These are phyloP conservation scores for Rhimphoctona megacephalus DNA, from an alignment of 2,888 invertebrate species.

Conservation along the genomic window DNA sequence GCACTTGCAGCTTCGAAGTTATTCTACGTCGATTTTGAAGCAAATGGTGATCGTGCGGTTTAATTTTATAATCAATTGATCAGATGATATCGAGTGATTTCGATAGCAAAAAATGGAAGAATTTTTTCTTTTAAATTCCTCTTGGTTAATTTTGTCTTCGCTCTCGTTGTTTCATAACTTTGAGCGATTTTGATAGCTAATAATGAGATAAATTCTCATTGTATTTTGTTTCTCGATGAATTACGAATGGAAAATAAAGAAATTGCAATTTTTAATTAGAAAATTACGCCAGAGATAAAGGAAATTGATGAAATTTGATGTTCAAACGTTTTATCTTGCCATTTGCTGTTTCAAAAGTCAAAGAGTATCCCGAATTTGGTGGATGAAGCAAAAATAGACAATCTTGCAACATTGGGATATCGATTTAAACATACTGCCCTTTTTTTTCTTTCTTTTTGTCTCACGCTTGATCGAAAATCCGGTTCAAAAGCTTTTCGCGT, in stretches of 20 bases:
- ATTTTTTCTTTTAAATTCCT: neutral
- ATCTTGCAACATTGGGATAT: neutral
- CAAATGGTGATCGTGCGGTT: neutral
- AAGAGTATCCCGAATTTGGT: neutral
- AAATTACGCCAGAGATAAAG: neutral
- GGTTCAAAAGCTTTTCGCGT: slow-evolving; percentile 55
- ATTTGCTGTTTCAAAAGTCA: neutral
- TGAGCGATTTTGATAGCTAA: neutral
- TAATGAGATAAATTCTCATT: neutral
- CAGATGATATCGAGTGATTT: neutral
- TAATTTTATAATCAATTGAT: neutral
- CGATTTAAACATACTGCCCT: neutral
- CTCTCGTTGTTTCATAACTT: neutral
- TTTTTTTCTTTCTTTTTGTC: slow-evolving; percentile 4
- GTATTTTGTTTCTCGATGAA: neutral
- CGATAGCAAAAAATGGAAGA: neutral
- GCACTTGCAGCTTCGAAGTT: neutral
- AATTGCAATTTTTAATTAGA: neutral
- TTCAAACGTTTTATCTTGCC: neutral
- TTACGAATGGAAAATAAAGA: neutral
- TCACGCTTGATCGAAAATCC: slow-evolving; percentile 47
- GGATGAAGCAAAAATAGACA: neutral
- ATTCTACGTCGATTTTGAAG: neutral
- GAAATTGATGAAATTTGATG: neutral
- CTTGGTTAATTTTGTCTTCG: neutral